Base-by-base conservation (phyloP, 2,888 invertebrate genomes). In the Cantharis rufa region DNA sequence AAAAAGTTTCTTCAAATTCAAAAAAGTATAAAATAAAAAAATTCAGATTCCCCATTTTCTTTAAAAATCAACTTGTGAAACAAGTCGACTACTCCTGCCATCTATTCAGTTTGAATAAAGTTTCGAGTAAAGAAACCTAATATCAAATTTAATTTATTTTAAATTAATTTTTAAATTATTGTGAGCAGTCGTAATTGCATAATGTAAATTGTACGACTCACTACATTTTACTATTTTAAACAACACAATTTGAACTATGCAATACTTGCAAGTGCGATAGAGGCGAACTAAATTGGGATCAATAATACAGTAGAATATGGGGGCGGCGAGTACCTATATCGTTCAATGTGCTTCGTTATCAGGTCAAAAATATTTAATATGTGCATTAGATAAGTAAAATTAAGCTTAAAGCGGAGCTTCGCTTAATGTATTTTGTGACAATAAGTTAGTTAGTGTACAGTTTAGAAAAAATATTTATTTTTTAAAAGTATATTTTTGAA, bases 241-340 rank as follows among this genome's bases (percentile, higher is more conserved):
- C 7, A 48, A n/a, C 5, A n/a, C 5, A 48, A n/a, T 48, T n/a
- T n/a, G n/a, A 48, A 48, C 48, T n/a, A 7, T 48, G 0, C 21
- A 66, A 24, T 16, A 24, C 7, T 13, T 21, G 5, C n/a, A 18
- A 18, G 63, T 66, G 18, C 21, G 64, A 66, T 24, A 66, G 24
- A 66, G 64, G n/a, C 16, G 64, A 69, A 69, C 15, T 32, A 69
- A 16, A 48, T n/a, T 21, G 10, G 74, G 80, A 80, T 80, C 80
- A 81, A 80, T 80, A 81, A 75, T 71, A 71, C 69, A 68, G 70
- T 75, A 69, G 74, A 70, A 74, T 32, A 79, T 78, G 81, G 79
- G 79, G 81, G 80, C 80, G 79, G 76, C 77, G 77, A 79, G 62
- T 69, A 76, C 71, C 48, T 48, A 48, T 48, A 32, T 74, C 73